phyloP scores from a whole-genome alignment of 2,888 invertebrate genomes.

The Dusona sp. region DNA sequence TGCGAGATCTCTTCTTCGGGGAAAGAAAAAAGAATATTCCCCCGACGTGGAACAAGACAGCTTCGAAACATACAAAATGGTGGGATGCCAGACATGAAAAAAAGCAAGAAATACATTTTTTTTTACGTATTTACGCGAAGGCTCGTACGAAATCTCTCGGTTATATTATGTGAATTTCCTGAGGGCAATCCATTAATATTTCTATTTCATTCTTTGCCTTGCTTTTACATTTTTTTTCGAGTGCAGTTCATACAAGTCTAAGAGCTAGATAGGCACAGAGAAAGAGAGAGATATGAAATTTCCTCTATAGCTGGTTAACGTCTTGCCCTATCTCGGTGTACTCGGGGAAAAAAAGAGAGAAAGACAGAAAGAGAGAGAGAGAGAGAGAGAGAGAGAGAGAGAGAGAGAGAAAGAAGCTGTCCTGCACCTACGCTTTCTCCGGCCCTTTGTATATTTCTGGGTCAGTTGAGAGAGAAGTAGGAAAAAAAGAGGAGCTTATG shows the following conservation, averaged over 20 bases:
- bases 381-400: conserved; percentile 15
- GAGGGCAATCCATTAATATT: conserved; percentile 64
- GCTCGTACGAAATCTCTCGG: conserved; percentile 8
- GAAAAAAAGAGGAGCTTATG: conserved; percentile 2
- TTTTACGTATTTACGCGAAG: not conserved
- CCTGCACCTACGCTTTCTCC: conserved; percentile 17
- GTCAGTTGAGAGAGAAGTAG: conserved; percentile 54
- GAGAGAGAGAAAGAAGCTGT: conserved; percentile 12
- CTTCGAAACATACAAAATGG: not conserved
- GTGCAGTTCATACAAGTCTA: conserved; percentile 47
- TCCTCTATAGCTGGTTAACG: conserved; percentile 47
- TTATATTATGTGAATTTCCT: conserved; percentile 9
- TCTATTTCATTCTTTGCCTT: conserved; percentile 50
- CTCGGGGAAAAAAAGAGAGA: conserved; percentile 26
- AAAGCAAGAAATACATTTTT: not conserved
- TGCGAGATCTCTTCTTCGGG: conserved; percentile 6
- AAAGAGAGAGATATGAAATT: not conserved
- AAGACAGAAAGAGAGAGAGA: conserved; percentile 3
- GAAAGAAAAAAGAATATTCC: conserved; percentile 32
- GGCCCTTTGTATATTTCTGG: conserved; percentile 64
- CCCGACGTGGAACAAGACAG: not conserved
- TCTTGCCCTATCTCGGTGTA: conserved; percentile 59
- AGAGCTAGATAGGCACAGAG: conserved; percentile 2
- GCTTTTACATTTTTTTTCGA: conserved; percentile 27
- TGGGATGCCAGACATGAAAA: not conserved